Conservation (phyloP, 2,797 vertebrate genomes). For the Nyctalus aviator region DNA sequence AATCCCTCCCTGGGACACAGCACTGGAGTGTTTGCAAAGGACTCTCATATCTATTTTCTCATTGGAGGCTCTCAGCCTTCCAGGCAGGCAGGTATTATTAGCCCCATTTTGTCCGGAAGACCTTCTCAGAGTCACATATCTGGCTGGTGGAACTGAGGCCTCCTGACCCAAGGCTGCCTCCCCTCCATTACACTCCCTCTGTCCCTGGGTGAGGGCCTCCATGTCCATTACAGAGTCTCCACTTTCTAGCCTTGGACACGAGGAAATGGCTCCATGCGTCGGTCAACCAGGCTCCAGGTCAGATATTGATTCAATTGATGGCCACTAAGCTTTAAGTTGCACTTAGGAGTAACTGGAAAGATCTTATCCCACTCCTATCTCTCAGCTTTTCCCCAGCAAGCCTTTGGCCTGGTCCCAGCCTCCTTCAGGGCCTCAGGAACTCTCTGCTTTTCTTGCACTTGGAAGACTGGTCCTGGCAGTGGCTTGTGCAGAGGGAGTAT, state of each 20-base stretch:
- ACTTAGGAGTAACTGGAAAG: constrained; percentile 59
- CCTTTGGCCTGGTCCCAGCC: background rate
- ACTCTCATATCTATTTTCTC: background rate
- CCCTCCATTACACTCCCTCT: background rate
- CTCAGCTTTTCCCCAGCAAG: background rate
- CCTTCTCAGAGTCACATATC: background rate
- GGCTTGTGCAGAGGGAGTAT: too few relatives aligned
- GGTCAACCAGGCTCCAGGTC: constrained; percentile 17
- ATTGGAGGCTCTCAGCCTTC: background rate
- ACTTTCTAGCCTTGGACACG: background rate
- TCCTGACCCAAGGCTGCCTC: background rate
- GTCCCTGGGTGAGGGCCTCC: background rate
- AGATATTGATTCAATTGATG: constrained; percentile 47
- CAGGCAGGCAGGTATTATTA: background rate
- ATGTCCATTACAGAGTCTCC: background rate
- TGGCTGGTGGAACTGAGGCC: background rate
- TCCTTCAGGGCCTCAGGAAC: background rate
- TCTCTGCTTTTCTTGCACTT: background rate
- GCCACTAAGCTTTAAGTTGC: background rate
- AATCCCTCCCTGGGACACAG: background rate
- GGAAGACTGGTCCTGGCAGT: background rate
- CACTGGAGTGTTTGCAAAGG: background rate
- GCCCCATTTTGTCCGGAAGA: background rate
- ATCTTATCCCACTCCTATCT: background rate
- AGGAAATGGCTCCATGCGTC: constrained; percentile 7